These are phyloP conservation scores for Venusia cambrica DNA, from an alignment of 2,888 invertebrate genomes.

Conservation along the genomic window DNA sequence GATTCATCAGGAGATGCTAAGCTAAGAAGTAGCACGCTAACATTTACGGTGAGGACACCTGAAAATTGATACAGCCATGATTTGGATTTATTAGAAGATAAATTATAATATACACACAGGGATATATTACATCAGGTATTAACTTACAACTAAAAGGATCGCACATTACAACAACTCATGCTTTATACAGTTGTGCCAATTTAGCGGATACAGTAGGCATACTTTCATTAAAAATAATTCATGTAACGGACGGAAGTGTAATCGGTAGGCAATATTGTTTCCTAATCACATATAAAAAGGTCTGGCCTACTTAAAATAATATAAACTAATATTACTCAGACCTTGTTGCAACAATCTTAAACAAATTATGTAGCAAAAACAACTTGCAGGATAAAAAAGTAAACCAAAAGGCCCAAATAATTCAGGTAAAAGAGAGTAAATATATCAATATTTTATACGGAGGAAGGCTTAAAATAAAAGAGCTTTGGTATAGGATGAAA, in stretches of 20 bases:
- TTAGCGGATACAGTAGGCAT: conserved; percentile 33
- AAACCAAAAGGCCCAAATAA: no score
- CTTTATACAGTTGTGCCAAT: conserved; percentile 39
- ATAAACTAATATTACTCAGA: no score
- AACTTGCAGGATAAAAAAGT: conserved; percentile 21
- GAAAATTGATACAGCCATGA: conserved; percentile 57
- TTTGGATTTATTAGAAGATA: conserved; percentile 26
- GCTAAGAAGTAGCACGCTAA: conserved; percentile 95
- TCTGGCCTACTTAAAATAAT: no score
- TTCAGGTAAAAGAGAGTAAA: no score
- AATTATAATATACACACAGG: conserved; percentile 43
- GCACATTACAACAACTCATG: conserved; percentile 45
- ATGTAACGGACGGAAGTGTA: no score
- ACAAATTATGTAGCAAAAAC: conserved; percentile 14
- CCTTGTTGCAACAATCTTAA: conserved; percentile 7
- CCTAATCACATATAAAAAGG: no score
- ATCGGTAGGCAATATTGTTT: no score
- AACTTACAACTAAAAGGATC: conserved; percentile 26
- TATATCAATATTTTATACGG: no score
- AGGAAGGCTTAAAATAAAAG: no score
- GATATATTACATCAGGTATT: no score
- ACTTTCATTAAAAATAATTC: no score
- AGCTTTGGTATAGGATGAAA: no score
- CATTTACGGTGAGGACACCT: conserved; percentile 96
- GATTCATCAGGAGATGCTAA: conserved; percentile 98